Base-by-base conservation (phyloP, 2,797 vertebrate species). In the Neoniphon sammara region DNA sequence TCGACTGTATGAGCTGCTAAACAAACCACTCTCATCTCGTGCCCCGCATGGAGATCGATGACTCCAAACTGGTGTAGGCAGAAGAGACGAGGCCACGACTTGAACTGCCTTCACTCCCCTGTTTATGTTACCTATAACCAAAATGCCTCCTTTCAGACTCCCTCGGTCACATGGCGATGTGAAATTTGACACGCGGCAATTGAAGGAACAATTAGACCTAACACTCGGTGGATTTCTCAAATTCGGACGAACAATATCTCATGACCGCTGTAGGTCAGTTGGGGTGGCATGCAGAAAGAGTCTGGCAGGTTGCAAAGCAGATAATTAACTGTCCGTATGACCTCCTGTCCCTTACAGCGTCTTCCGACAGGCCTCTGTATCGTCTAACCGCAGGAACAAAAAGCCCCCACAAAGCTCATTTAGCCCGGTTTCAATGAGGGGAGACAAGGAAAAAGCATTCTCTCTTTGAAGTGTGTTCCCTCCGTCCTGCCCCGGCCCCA, bases 381-480 rank as follows among this genome's bases (percentile, higher is more conserved):
- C 85, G 87, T 89, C 84, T 85, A 82, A 77, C 88, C 90, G 84
- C 83, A 78, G 85, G 90, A 88, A 86, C 75, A 82, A 89, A 27
- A 86, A 87, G 77, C 78, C 81, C 81, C 85, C 70, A 78, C 72
- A 61, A 85, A 84, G 85, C 86, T 91, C 84, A 85, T 90, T 91
- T 91, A 84, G 70, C 70, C 88, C 61, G 7, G 31, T 90, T 90
- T 88, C 83, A 89, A 88, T 88, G 68, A 89, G 85, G 85, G 75
- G 20, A 60, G 87, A 90, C 89, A 88, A 85, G 87, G 81, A 88
- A 82, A 86, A 80, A 84, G 76, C 69, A 47, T 76, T 66, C 66
- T 65, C 70, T 63, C 89, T 93, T 93, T 93, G 89, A 93, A 90
- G 91, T 91, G 75, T 60, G 67, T 78, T 87, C 88, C 75, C 83